Percentiles rank a stretch among this genome's conserved stretches.
phyloP scores from a whole-genome alignment of 2,797 vertebrate genomes.

The Melanotaenia trifasciata region DNA sequence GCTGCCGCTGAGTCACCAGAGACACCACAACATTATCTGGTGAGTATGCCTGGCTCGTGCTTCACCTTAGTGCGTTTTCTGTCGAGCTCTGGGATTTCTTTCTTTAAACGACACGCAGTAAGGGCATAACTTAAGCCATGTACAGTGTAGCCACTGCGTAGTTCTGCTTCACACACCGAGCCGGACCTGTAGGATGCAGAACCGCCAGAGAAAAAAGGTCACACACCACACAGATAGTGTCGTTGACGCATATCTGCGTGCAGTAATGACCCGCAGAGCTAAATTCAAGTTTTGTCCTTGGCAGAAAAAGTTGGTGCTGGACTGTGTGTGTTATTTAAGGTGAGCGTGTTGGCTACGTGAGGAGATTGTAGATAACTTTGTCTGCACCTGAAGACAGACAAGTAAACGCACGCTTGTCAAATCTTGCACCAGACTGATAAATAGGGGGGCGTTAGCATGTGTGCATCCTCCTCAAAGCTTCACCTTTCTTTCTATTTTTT shows the following conservation, averaged over 20 bases:
- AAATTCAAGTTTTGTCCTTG: conserved; percentile 64
- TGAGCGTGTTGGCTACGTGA: conserved; percentile 56
- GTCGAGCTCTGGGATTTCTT: not conserved
- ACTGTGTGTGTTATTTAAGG: conserved; percentile 31
- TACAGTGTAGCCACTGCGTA: conserved; percentile 43
- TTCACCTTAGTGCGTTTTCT: not conserved
- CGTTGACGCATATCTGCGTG: conserved; percentile 52
- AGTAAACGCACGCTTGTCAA: conserved; percentile 19
- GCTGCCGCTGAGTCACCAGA: conserved; percentile 24
- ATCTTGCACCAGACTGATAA: too few species aligned
- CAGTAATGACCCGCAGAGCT: conserved; percentile 19
- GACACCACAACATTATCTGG: conserved; percentile 34
- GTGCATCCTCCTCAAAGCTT: too few species aligned
- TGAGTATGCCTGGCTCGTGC: conserved; percentile 51
- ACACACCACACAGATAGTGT: conserved; percentile 17
- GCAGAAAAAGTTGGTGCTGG: conserved; percentile 64
- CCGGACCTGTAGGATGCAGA: conserved; percentile 59
- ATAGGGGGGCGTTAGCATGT: too few species aligned
- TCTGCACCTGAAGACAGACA: conserved; percentile 45
- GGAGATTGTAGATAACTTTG: conserved; percentile 37
- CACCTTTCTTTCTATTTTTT: too few species aligned
- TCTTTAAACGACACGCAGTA: not conserved
- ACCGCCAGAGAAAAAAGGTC: conserved; percentile 53
- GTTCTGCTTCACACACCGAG: conserved; percentile 9
- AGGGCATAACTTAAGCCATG: conserved; percentile 33